Conservation (phyloP, 2,113 vertebrate species). For the Entelurus aequoreus region DNA sequence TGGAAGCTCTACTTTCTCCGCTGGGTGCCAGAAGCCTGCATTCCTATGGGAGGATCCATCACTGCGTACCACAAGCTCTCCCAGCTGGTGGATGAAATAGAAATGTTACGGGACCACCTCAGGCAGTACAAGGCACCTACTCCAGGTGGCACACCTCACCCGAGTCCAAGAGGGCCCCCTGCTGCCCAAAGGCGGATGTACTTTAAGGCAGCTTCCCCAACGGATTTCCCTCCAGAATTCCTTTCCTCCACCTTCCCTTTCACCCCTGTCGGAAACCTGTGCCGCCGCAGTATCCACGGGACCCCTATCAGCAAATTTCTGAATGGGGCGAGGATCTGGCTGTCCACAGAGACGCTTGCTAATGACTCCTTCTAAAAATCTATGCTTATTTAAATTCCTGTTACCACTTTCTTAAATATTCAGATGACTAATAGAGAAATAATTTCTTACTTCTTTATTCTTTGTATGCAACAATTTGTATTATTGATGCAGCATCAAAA, state of each 20-base stretch:
- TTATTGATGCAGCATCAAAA: conserved; percentile 43
- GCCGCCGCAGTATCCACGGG: conserved; percentile 82
- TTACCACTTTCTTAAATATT: conserved; percentile 38
- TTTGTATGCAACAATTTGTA: conserved; percentile 47
- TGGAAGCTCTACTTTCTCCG: conserved; percentile 96
- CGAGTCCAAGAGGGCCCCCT: conserved; percentile 46
- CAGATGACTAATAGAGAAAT: conserved; percentile 24
- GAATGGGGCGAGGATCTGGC: conserved; percentile 92
- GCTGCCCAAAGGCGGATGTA: conserved; percentile 82
- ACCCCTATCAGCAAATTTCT: conserved; percentile 94
- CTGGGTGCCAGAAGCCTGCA: conserved; percentile 93
- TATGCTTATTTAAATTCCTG: conserved; percentile 25
- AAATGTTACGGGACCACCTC: conserved; percentile 77
- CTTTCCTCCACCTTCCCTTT: conserved; percentile 94
- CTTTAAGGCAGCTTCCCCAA: conserved; percentile 71
- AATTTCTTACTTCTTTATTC: conserved; percentile 25
- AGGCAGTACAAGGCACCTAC: conserved; percentile 72
- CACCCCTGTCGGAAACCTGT: conserved; percentile 88
- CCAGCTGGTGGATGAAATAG: conserved; percentile 85
- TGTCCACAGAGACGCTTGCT: conserved; percentile 91
- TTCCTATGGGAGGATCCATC: conserved; percentile 79
- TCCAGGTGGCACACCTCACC: conserved; percentile 44
- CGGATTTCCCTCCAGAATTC: conserved; percentile 72
- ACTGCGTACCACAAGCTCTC: conserved; percentile 83
- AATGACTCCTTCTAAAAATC: conserved; percentile 77